These are phyloP conservation scores for Ondatra zibethicus DNA, from an alignment of 2,113 vertebrate genomes.

Conservation along the genomic window DNA sequence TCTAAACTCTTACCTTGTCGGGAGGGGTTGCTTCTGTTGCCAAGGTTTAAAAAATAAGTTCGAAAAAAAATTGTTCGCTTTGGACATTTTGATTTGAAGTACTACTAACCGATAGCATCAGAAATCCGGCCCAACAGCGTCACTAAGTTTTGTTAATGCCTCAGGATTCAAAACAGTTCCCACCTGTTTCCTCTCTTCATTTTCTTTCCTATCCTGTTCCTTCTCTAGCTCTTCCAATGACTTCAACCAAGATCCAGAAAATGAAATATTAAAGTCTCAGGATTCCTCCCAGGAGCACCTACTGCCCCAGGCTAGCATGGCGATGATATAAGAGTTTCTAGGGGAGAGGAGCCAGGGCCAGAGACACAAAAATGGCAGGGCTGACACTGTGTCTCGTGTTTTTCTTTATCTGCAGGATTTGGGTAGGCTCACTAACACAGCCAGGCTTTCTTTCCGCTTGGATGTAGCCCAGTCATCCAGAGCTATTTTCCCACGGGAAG, in stretches of 20 bases:
- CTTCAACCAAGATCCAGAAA: neutral
- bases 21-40: neutral
- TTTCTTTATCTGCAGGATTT: neutral
- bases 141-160: neutral
- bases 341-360: neutral
- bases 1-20: neutral
- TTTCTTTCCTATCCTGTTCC: neutral
- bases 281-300: neutral
- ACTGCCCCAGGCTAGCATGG: neutral
- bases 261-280: neutral
- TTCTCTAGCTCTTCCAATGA: neutral
- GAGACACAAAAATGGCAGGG: neutral
- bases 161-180: neutral
- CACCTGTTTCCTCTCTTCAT: neutral
- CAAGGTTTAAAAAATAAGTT: neutral
- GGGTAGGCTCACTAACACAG: neutral
- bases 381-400: neutral
- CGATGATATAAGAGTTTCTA: neutral
- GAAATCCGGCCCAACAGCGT: neutral
- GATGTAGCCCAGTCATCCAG: neutral
- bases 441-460: slow-evolving; percentile 23
- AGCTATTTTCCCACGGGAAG: slow-evolving; percentile 69
- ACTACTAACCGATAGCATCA: neutral
- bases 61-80: neutral
- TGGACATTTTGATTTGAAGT: slow-evolving; percentile 30